Conservation (phyloP, 2,888 invertebrate species). For the Lathronympha strigana region DNA sequence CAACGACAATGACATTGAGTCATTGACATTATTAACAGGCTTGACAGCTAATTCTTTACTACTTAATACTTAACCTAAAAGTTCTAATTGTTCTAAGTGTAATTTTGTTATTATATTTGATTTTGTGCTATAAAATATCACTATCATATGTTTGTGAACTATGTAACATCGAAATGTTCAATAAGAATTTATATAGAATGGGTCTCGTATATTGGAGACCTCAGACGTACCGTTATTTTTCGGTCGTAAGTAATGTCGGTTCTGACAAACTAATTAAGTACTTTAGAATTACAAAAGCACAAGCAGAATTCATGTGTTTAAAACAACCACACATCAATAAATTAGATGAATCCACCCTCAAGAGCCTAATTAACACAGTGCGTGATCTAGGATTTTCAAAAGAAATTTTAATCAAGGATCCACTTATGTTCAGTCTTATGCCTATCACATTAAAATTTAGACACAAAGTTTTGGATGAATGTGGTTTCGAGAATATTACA, state of each 20-base stretch:
- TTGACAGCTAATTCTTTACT: too few relatives aligned
- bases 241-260: slow-evolving; percentile 37
- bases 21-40: too few relatives aligned
- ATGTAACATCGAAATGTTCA: slow-evolving; percentile 41
- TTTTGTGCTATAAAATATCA: not conserved
- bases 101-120: not conserved
- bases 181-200: slow-evolving; percentile 39
- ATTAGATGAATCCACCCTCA: slow-evolving; percentile 56
- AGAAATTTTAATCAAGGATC: slow-evolving; percentile 60
- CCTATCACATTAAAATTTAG: slow-evolving; percentile 71
- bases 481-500: slow-evolving; percentile 64
- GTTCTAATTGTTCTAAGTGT: not conserved
- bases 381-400: slow-evolving; percentile 62
- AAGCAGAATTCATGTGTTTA: slow-evolving; percentile 63
- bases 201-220: slow-evolving; percentile 36
- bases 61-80: slow-evolving; percentile 8
- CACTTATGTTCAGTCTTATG: slow-evolving; percentile 65
- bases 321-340: slow-evolving; percentile 69
- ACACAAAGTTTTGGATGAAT: slow-evolving; percentile 70
- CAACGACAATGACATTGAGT: not conserved
- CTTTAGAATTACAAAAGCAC: slow-evolving; percentile 60
- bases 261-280: slow-evolving; percentile 59
- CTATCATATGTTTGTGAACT: not conserved
- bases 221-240: slow-evolving; percentile 14
- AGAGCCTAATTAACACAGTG: slow-evolving; percentile 58